Percentiles rank a stretch among this genome's conserved stretches.
Conservation (phyloP, 1,140 invertebrate genomes). For the Drosophila miranda region DNA sequence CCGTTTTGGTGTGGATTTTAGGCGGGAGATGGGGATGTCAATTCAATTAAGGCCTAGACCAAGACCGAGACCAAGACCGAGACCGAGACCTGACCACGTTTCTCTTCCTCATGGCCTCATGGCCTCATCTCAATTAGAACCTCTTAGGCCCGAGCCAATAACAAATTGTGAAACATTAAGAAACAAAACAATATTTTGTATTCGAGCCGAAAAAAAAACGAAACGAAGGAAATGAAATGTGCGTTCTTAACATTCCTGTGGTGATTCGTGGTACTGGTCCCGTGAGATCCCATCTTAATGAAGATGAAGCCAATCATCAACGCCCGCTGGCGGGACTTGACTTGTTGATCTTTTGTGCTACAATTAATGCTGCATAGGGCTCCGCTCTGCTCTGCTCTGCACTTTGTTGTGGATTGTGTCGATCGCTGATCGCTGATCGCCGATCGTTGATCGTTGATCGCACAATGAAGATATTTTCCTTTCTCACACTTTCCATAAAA, state of each 20-base stretch:
- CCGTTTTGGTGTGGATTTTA: conserved; percentile 30
- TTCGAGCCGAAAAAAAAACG: background rate
- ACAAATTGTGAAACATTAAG: conserved; percentile 70
- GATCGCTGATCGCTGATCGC: conserved; percentile 49
- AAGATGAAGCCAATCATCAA: conserved; percentile 75
- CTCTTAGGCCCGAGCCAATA: conserved; percentile 70
- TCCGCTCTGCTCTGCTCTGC: conserved; percentile 14
- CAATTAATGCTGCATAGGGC: conserved; percentile 69
- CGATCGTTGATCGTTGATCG: conserved; percentile 54
- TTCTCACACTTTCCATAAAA: conserved; percentile 78
- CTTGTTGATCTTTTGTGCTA: conserved; percentile 58
- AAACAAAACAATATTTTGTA: conserved; percentile 52
- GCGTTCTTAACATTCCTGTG: conserved; percentile 61
- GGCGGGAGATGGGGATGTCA: conserved; percentile 56
- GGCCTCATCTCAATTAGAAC: conserved; percentile 66
- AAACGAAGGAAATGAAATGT: conserved; percentile 28
- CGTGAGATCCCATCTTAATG: conserved; percentile 40
- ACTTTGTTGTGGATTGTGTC: conserved; percentile 58
- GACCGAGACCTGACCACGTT: conserved; percentile 12
- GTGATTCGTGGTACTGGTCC: conserved; percentile 5
- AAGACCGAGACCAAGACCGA: conserved; percentile 7
- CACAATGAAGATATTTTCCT: conserved; percentile 79
- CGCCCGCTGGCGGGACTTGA: conserved; percentile 33
- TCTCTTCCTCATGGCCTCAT: conserved; percentile 14
- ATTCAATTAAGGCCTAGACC: conserved; percentile 74